phyloP scores from a whole-genome alignment of 1,140 invertebrate genomes.

The Diabrotica virgifera region DNA sequence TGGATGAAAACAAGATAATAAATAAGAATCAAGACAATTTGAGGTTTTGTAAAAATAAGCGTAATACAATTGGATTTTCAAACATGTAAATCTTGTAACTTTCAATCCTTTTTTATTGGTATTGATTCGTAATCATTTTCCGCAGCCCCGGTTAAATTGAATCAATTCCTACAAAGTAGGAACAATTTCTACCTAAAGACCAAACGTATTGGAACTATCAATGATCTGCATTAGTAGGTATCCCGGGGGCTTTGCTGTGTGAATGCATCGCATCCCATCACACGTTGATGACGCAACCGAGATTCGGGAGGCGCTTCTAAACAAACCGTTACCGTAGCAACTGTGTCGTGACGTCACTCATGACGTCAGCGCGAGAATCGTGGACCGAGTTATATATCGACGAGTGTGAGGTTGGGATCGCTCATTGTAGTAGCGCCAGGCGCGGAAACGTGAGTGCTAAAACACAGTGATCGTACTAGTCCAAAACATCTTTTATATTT shows the following conservation, averaged over 20 bases:
- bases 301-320: constrained; percentile 35
- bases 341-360: constrained; percentile 42
- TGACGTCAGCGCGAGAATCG: constrained; percentile 37
- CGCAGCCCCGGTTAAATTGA: too few species aligned
- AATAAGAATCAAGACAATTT: too few species aligned
- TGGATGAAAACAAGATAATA: too few species aligned
- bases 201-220: neutral
- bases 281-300: constrained; percentile 37
- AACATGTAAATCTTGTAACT: too few species aligned
- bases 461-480: constrained; percentile 44
- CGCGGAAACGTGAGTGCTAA: constrained; percentile 42
- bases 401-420: constrained; percentile 35
- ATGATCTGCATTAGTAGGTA: neutral
- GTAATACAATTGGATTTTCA: too few species aligned
- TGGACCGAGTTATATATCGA: constrained; percentile 45
- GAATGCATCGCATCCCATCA: constrained; percentile 21
- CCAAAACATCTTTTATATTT: constrained; percentile 47
- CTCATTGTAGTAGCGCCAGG: constrained; percentile 44
- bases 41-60: too few species aligned
- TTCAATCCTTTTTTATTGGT: too few species aligned
- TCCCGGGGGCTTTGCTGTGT: constrained; percentile 5
- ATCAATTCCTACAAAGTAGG: too few species aligned
- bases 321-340: constrained; percentile 46
- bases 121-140: too few species aligned
- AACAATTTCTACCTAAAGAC: neutral